These are phyloP conservation scores for Aphodius granarius DNA, from an alignment of 2,888 invertebrate species.

Conservation along the genomic window DNA sequence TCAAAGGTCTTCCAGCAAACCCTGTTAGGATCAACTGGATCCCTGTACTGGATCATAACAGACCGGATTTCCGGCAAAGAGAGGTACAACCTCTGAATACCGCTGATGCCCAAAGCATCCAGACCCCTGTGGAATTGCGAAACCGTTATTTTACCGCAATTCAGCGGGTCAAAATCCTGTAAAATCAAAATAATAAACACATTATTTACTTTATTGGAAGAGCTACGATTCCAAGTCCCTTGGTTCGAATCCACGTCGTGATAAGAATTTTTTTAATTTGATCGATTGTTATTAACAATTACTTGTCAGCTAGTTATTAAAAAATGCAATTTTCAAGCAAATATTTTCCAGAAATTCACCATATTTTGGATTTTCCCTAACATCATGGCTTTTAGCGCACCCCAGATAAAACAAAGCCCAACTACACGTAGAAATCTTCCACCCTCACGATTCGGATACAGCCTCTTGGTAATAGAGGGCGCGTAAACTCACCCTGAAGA, in stretches of 20 bases:
- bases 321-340: too few species aligned
- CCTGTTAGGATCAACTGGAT: conserved; percentile 69
- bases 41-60: conserved; percentile 68
- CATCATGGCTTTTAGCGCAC: background rate
- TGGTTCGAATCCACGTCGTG: too few species aligned
- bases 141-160: conserved; percentile 68
- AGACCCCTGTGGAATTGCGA: conserved; percentile 73
- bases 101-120: conserved; percentile 66
- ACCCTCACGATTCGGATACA: background rate
- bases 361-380: too few species aligned
- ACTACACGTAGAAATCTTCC: background rate
- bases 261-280: too few species aligned
- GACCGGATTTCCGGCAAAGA: conserved; percentile 65
- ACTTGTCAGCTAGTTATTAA: too few species aligned
- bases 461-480: background rate
- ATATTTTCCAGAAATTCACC: too few species aligned
- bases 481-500: conserved; percentile 61
- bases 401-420: background rate
- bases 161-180: conserved; percentile 70
- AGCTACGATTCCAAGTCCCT: too few species aligned
- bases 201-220: background rate
- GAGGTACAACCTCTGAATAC: conserved; percentile 59
- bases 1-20: conserved; percentile 78
- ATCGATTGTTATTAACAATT: too few species aligned
- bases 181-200: conserved; percentile 22